phyloP scores from a whole-genome alignment of 2,113 vertebrate genomes.

The Pomatostomus ruficeps region DNA sequence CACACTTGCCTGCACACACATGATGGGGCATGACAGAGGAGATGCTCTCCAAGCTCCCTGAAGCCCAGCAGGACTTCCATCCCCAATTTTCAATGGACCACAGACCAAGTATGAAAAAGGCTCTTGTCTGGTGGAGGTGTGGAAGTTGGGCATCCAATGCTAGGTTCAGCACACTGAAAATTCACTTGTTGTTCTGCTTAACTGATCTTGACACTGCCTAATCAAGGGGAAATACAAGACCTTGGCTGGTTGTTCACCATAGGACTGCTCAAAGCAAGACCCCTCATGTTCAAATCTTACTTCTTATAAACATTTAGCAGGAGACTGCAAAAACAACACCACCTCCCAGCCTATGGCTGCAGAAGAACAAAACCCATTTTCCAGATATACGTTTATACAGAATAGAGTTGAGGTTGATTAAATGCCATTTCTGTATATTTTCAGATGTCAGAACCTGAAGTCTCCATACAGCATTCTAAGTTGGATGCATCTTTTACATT shows the following conservation, averaged over 20 bases:
- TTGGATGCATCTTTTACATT: neutral
- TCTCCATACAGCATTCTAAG: neutral
- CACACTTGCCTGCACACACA: neutral
- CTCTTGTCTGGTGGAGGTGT: neutral
- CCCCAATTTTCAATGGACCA: neutral
- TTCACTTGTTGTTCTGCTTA: neutral
- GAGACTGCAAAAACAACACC: neutral
- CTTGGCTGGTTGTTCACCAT: rapidly evolving
- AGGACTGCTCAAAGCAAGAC: neutral
- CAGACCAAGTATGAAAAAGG: neutral
- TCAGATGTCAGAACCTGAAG: neutral
- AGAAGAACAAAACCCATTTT: neutral
- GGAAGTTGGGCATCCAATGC: neutral
- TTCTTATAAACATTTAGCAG: neutral
- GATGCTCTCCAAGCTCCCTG: neutral
- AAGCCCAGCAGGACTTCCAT: neutral
- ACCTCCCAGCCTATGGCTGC: neutral
- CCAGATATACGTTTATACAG: neutral
- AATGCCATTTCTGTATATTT: neutral
- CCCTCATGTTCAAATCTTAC: neutral
- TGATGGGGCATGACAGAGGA: neutral
- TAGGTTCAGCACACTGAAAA: neutral
- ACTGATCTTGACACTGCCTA: neutral
- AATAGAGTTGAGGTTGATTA: neutral
- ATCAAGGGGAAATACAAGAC: neutral